Conservation (phyloP, 2,113 vertebrate genomes). For the Ceyx cyanopectus region DNA sequence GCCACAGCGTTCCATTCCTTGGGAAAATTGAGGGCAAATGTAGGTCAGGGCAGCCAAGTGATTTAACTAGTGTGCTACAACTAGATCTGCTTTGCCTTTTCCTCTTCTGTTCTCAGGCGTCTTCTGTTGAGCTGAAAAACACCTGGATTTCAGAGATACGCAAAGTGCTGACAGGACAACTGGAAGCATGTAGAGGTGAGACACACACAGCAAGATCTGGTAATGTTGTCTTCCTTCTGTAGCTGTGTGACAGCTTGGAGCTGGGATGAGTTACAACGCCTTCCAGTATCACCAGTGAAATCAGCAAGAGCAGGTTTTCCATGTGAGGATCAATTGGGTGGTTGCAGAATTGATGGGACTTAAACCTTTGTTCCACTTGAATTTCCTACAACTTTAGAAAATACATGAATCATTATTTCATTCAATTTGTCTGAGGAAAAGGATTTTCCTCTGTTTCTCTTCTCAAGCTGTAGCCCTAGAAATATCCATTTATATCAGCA, state of each 20-base stretch:
- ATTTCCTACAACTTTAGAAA: background rate
- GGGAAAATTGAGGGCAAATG: background rate
- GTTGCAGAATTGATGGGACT: background rate
- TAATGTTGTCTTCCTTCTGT: background rate
- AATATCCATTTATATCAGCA: background rate
- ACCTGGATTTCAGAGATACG: constrained; percentile 95
- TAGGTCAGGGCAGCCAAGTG: background rate
- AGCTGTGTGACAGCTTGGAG: background rate
- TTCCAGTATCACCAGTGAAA: background rate
- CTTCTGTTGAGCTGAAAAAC: constrained; percentile 92
- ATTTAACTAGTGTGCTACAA: background rate
- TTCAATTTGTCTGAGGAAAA: background rate
- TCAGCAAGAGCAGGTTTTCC: background rate
- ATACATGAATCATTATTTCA: background rate
- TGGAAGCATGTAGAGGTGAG: constrained; percentile 90
- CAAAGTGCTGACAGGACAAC: constrained; percentile 91
- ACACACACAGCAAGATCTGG: background rate
- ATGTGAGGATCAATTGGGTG: background rate
- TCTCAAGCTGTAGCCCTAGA: background rate
- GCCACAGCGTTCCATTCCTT: background rate
- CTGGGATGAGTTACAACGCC: background rate
- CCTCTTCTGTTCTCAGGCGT: constrained; percentile 80
- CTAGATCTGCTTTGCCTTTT: background rate
- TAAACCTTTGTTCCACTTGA: background rate
- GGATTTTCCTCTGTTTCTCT: background rate